Base-by-base conservation (phyloP, 1,140 invertebrate species). In the Drosophila malerkotliana region DNA sequence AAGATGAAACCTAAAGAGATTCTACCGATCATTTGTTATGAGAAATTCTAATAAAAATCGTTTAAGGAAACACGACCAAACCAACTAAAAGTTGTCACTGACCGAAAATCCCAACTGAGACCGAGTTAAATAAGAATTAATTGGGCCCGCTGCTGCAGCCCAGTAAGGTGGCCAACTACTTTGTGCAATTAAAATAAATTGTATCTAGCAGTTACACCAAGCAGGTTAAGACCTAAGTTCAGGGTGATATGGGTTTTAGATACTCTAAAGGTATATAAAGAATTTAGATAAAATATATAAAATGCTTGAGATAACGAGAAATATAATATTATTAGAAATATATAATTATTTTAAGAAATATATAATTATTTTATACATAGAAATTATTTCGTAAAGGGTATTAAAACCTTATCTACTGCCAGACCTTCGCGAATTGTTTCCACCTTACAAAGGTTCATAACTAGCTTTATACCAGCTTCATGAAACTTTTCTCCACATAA, bases 131-230 rank as follows among this genome's bases (percentile, higher is more conserved):
- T 88, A 76, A 79, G 78, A 88, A 88, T 88, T 88, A 88, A 88
- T 88, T 88, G 83, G 83, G 63, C 57, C 72, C 30, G 48, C 24
- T 61, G 58, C 12, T 41, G 60, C 59, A 48, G 32, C 73, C 71
- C 66, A 73, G 76, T 74, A 87, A 77, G 66, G 72, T 79, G 76
- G 78, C 83, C 83, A 87, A 87, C 83, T 87, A 81, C 78, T 81
- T 88, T 83, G 83, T 63, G 79, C 83, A 88, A 88, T 88, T 88
- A 88, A 88, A 88, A 88, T 84, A 88, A 88, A 88, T 88, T 88
- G 83, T 88, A 77, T 69, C 79, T 67, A 77, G 72, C 83, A 88
- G 79, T 83, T 79, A 87, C 75, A 82, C 72, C 51, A 7, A 18
- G 55, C 48, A 60, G 28, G 52, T 57, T 51, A 71, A 72, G 55